Base-by-base conservation (phyloP, 1,140 invertebrate species). In the Drosophila virilis region DNA sequence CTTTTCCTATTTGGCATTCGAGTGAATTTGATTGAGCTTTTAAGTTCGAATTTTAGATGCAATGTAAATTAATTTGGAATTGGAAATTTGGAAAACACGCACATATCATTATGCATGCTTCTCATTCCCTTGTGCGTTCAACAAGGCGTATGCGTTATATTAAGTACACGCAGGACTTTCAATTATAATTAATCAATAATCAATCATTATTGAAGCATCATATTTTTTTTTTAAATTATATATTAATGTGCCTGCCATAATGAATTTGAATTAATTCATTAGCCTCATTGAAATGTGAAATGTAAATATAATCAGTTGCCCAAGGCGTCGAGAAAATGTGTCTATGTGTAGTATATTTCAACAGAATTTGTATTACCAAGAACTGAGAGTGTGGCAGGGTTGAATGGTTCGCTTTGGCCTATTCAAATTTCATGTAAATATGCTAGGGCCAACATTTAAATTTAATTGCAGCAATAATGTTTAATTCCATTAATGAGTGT, bases 401-500 rank as follows among this genome's bases (percentile, higher is more conserved):
- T 28, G 3, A 28, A 28, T 28, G 5, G 0, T 28, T 28, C 22
- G 4, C 4, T 5, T 28, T 28, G 22, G 22, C 22, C 5, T 28
- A 5, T 28, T 28, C 22, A 28, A 28, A 28, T 67, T 73, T 54
- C 55, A 43, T 42, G 1, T 10, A 60, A 61, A 64, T 46, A 43
- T n/a, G 8, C 15, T 7, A 40, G 35, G 35, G 22, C 17, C 17
- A 32, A 61, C 10, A 50, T 50, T 32, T 57, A 67, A 42, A 22
- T 61, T 60, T 67, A 46, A 78, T 66, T 43, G 15, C 74, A 40
- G 33, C 69, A 43, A 67, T 80, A 76, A 80, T 50, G 45, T 61
- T 76, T 51, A 62, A 80, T 33, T 17, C 51, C 52, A 57, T 54
- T 7, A 50, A 62, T 78, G 77, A 65, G 72, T 75, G 77, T 74